Conservation (phyloP, 2,888 invertebrate genomes). For the Phalera bucephala region DNA sequence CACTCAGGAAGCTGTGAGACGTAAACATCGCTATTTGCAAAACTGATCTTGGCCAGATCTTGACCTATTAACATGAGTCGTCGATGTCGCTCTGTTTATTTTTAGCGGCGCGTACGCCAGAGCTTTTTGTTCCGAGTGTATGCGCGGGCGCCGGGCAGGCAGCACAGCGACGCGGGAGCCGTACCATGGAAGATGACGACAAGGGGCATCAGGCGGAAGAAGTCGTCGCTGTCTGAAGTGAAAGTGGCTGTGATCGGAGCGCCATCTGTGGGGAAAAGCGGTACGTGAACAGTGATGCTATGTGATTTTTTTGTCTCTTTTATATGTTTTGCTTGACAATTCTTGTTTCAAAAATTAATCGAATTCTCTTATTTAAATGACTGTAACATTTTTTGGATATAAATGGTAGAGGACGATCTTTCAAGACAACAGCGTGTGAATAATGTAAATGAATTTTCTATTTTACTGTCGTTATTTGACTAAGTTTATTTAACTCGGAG, state of each 20-base stretch:
- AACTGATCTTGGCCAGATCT: slow-evolving; percentile 81
- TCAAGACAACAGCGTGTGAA: too few relatives aligned
- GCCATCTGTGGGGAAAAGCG: slow-evolving; percentile 96
- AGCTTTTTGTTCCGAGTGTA: slow-evolving; percentile 53
- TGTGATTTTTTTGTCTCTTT: slow-evolving; percentile 12
- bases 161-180: slow-evolving; percentile 47
- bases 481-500: not conserved
- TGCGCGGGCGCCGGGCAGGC: slow-evolving; percentile 45
- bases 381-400: too few relatives aligned
- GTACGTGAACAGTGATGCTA: slow-evolving; percentile 78
- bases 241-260: slow-evolving; percentile 96
- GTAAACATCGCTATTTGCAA: slow-evolving; percentile 73
- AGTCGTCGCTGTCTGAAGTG: slow-evolving; percentile 94
- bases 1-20: slow-evolving; percentile 53
- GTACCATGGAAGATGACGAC: slow-evolving; percentile 84
- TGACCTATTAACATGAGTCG: slow-evolving; percentile 78
- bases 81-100: slow-evolving; percentile 74
- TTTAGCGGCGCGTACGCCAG: slow-evolving; percentile 66
- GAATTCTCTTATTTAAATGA: too few relatives aligned
- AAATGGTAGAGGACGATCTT: too few relatives aligned
- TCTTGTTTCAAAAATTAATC: too few relatives aligned
- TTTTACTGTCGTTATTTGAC: not conserved
- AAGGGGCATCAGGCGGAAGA: slow-evolving; percentile 93
- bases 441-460: too few relatives aligned
- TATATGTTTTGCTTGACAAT: slow-evolving; percentile 10